phyloP scores from a whole-genome alignment of 2,113 vertebrate species.

The Herpetotheres cachinnans region DNA sequence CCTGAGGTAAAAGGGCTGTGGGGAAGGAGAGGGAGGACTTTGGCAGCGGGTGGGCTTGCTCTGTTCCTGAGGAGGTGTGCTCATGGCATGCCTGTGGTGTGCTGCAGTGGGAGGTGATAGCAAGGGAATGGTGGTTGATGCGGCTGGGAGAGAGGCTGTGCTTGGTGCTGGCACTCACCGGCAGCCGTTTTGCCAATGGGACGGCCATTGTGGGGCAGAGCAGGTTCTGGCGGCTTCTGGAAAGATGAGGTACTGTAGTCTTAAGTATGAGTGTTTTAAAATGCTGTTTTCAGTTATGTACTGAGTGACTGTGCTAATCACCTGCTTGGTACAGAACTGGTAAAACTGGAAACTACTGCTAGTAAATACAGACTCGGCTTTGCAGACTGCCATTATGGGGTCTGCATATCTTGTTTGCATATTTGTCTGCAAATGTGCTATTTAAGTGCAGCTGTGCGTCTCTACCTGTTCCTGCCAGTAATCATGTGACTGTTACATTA shows the following conservation, averaged over 20 bases:
- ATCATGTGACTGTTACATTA: neutral
- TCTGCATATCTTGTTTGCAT: too few relatives aligned
- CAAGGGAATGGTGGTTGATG: neutral
- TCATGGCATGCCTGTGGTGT: fast-evolving
- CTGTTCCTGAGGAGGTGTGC: neutral
- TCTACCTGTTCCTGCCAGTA: neutral
- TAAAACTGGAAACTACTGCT: neutral
- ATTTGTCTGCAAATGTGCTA: neutral
- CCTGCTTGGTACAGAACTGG: neutral
- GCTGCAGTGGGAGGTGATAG: too few relatives aligned
- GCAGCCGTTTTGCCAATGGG: fast-evolving
- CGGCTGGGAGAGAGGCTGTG: fast-evolving
- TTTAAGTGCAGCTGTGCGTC: neutral
- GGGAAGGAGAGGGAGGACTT: too few relatives aligned
- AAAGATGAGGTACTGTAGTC: too few relatives aligned
- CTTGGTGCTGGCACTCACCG: fast-evolving
- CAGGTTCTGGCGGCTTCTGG: neutral
- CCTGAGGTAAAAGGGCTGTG: neutral
- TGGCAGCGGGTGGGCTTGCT: too few relatives aligned
- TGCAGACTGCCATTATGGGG: neutral
- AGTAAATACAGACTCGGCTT: neutral
- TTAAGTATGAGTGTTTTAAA: fast-evolving
- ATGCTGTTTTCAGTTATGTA: neutral
- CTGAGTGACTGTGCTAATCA: neutral
- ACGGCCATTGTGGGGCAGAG: fast-evolving